These are phyloP conservation scores for Drosophila seclusa DNA, from an alignment of 2,888 invertebrate species.

Conservation along the genomic window DNA sequence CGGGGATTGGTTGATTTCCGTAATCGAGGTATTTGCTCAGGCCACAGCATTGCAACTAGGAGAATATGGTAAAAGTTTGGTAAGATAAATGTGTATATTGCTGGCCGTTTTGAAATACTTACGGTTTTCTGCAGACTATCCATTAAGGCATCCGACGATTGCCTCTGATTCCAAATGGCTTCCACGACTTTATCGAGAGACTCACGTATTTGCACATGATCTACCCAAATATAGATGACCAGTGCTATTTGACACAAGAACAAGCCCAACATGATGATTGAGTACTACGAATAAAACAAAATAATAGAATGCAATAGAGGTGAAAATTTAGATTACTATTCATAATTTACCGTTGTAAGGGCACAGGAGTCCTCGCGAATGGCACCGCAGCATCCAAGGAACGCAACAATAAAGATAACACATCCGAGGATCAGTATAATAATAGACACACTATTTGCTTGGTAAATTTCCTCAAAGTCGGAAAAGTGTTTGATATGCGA, in stretches of 20 bases:
- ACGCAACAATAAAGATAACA: slow-evolving; percentile 91
- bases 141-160: slow-evolving; percentile 65
- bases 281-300: slow-evolving; percentile 87
- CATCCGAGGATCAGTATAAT: slow-evolving; percentile 89
- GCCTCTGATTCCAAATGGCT: slow-evolving; percentile 83
- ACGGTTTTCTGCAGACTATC: slow-evolving; percentile 78
- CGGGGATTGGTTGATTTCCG: slow-evolving; percentile 54
- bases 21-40: slow-evolving; percentile 71
- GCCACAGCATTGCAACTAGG: slow-evolving; percentile 82
- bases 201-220: slow-evolving; percentile 86
- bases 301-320: not conserved
- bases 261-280: slow-evolving; percentile 89
- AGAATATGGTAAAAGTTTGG: not conserved
- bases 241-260: slow-evolving; percentile 90
- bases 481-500: slow-evolving; percentile 87
- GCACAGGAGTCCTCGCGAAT: slow-evolving; percentile 94
- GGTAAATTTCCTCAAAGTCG: slow-evolving; percentile 84
- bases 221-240: slow-evolving; percentile 89
- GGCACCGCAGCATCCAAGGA: slow-evolving; percentile 96
- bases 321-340: not conserved
- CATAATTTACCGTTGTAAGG: slow-evolving; percentile 89
- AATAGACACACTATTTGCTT: slow-evolving; percentile 87
- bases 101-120: slow-evolving; percentile 29
- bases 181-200: slow-evolving; percentile 86
- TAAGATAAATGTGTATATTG: not conserved